Conservation (phyloP, 1,140 invertebrate species). For the Procambarus virginalis region DNA sequence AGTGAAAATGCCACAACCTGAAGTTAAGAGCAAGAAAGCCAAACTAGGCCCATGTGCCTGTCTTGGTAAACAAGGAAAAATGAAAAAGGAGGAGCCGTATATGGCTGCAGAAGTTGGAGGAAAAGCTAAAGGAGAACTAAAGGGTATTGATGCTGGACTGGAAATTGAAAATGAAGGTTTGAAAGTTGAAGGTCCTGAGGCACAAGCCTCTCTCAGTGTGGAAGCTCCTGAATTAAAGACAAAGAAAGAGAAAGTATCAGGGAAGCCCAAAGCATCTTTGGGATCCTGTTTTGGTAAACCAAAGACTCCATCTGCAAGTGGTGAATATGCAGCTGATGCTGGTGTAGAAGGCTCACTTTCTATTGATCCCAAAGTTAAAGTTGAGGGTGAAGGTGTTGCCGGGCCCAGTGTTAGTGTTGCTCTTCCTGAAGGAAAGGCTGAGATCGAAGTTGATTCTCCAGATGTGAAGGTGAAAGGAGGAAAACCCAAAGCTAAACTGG, state of each 20-base stretch:
- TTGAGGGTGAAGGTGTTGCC: not conserved
- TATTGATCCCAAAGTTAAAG: not conserved
- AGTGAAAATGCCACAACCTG: constrained; percentile 15
- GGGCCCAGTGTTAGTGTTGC: not conserved
- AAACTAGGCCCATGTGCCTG: constrained; percentile 54
- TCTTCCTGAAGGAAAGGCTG: constrained; percentile 25
- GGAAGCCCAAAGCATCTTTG: constrained; percentile 32
- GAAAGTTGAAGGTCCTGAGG: not conserved
- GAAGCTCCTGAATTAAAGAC: constrained; percentile 12
- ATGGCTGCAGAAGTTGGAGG: constrained; percentile 15
- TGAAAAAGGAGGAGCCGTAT: constrained; percentile 42
- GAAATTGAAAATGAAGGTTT: no score
- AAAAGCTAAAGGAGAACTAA: constrained; percentile 18
- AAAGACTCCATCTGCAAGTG: not conserved
- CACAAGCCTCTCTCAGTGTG: not conserved
- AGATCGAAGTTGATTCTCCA: constrained; percentile 24
- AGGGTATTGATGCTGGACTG: constrained; percentile 10
- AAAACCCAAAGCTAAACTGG: constrained; percentile 54
- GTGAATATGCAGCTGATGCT: not conserved
- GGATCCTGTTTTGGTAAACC: constrained; percentile 49
- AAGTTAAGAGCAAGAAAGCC: constrained; percentile 45
- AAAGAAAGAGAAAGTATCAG: constrained; percentile 23
- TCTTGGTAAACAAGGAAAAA: constrained; percentile 45
- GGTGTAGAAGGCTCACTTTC: not conserved
- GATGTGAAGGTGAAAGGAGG: constrained; percentile 46